Evolutionary conservation across 2,888 invertebrate genomes (phyloP).

Genomic region (Eulithis testata): DNA sequence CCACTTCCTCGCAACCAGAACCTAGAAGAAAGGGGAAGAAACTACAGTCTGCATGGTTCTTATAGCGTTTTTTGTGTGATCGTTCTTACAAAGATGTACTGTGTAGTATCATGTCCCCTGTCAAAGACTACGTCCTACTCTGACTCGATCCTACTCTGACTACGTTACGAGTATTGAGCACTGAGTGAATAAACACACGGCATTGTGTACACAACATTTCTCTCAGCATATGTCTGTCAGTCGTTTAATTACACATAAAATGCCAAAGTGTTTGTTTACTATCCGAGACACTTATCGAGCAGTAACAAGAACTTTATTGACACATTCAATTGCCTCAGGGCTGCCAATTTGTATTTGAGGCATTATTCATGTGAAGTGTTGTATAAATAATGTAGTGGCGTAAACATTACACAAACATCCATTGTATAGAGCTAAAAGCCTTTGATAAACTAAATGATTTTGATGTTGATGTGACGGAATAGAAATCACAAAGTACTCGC

Average conservation of each 20-base stretch:
- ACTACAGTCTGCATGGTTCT: too few species aligned
- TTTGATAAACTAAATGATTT: constrained; percentile 16
- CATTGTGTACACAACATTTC: constrained; percentile 32
- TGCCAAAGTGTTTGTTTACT: constrained; percentile 68
- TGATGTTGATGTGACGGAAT: constrained; percentile 14
- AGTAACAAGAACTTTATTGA: constrained; percentile 71
- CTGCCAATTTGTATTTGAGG: constrained; percentile 37
- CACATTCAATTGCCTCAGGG: constrained; percentile 62
- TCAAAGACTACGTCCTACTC: constrained; percentile 1
- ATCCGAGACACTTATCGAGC: constrained; percentile 68
- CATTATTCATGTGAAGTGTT: constrained; percentile 9
- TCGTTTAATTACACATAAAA: constrained; percentile 77
- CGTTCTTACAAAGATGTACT: too few species aligned
- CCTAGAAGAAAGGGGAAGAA: too few species aligned
- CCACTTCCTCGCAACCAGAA: too few species aligned
- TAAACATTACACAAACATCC: constrained; percentile 15
- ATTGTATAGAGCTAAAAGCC: constrained; percentile 7
- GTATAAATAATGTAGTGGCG: constrained; percentile 12
- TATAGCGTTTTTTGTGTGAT: too few species aligned
- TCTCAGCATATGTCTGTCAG: constrained; percentile 41
- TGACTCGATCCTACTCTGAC: constrained; percentile 18
- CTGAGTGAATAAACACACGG: constrained; percentile 26
- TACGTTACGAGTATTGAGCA: constrained; percentile 23
- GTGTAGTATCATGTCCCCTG: too few species aligned
- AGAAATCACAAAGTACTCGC: background rate